Conservation (phyloP, 2,888 invertebrate genomes). For the Agrochola lota region DNA sequence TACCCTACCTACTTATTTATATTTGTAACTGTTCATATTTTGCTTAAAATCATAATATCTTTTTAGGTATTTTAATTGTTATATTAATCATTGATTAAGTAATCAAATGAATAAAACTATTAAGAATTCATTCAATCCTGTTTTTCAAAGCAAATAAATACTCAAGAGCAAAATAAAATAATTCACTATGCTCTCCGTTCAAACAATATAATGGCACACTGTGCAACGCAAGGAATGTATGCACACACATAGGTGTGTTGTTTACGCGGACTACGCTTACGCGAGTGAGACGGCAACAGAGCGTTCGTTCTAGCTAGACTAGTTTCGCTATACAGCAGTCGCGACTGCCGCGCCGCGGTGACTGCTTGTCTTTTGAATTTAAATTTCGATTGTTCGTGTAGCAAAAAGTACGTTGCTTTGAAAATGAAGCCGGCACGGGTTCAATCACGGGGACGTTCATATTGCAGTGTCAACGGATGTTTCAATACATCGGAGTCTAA, state of each 20-base stretch:
- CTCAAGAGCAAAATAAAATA: background rate
- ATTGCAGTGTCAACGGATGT: slow-evolving; percentile 43
- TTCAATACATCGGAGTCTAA: slow-evolving; percentile 14
- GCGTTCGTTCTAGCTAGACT: slow-evolving; percentile 20
- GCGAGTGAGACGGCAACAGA: slow-evolving; percentile 21
- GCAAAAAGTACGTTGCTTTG: background rate
- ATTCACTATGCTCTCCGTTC: background rate
- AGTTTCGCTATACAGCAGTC: slow-evolving; percentile 46
- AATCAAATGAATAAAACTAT: background rate
- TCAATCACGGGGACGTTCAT: slow-evolving; percentile 18
- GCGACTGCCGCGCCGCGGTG: slow-evolving; percentile 28
- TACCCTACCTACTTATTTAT: background rate
- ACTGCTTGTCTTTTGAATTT: background rate
- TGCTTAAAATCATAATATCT: background rate
- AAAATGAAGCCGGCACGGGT: slow-evolving; percentile 12
- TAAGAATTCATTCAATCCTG: background rate
- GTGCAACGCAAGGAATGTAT: background rate
- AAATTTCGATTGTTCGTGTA: background rate
- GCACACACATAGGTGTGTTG: background rate
- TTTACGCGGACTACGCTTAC: too few relatives aligned
- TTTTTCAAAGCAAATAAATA: background rate
- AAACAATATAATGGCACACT: background rate
- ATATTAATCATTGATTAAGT: background rate
- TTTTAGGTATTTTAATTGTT: background rate
- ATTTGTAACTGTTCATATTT: background rate